Conservation (phyloP, 2,113 vertebrate species). For the Poeciliopsis prolifica region DNA sequence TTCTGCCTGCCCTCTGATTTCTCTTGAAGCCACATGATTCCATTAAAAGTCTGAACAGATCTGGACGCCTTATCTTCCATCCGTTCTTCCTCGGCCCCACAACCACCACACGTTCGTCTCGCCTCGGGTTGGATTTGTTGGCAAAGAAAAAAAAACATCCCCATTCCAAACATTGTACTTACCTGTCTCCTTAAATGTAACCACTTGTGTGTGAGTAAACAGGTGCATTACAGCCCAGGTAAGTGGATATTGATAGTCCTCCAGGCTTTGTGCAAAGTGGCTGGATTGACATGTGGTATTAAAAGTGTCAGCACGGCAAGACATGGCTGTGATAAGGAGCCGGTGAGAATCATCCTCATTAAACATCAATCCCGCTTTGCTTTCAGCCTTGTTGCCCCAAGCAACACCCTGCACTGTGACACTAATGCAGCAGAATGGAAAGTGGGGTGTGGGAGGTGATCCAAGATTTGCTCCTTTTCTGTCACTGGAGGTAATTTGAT, state of each 20-base stretch:
- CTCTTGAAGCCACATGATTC: conserved; percentile 47
- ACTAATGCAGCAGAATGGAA: conserved; percentile 35
- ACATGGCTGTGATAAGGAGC: conserved; percentile 66
- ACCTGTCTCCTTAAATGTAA: conserved; percentile 1
- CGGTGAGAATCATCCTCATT: conserved; percentile 70
- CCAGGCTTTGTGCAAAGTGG: conserved; percentile 28
- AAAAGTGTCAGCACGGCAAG: conserved; percentile 67
- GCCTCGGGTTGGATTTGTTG: conserved; percentile 16
- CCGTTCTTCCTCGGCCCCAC: conserved; percentile 17
- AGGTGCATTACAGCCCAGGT: conserved; percentile 36
- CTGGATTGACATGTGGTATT: conserved; percentile 65
- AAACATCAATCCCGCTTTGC: conserved; percentile 65
- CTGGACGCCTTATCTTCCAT: conserved; percentile 43
- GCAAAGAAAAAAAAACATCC: not conserved
- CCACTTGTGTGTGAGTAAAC: conserved; percentile 10
- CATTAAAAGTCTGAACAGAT: conserved; percentile 8
- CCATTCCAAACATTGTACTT: not conserved
- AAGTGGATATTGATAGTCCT: conserved; percentile 58
- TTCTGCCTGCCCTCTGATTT: conserved; percentile 46
- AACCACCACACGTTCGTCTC: not conserved
- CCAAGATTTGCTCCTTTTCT: conserved; percentile 18
- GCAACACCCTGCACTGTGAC: conserved; percentile 56
- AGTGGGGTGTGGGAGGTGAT: not conserved
- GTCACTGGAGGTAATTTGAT: conserved; percentile 24
- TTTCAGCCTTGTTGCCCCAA: conserved; percentile 58